Evolutionary conservation across 1,140 invertebrate species (phyloP).

Genomic region (Drosophila orena): DNA sequence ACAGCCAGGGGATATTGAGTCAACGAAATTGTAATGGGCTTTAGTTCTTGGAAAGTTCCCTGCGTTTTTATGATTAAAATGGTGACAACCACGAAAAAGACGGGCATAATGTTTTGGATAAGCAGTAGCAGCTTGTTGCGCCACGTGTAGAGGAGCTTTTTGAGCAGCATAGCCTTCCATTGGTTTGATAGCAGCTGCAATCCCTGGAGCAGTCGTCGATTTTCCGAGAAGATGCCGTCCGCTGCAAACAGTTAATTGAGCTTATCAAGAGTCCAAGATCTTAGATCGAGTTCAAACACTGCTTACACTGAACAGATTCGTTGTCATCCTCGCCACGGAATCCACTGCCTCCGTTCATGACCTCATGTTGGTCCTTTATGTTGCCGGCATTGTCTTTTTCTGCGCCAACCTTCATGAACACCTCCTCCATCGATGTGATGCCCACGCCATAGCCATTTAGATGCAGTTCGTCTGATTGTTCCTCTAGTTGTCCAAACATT

Average conservation of each 20-base stretch:
- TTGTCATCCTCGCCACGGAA: constrained; percentile 49
- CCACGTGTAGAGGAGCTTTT: constrained; percentile 86
- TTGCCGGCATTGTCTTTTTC: constrained; percentile 52
- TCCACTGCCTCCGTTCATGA: constrained; percentile 47
- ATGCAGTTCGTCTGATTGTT: constrained; percentile 44
- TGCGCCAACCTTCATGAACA: constrained; percentile 88
- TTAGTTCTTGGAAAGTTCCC: constrained; percentile 39
- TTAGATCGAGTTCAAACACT: constrained; percentile 38
- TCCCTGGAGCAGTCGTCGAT: constrained; percentile 51
- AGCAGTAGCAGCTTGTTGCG: constrained; percentile 86
- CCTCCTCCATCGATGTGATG: constrained; percentile 97
- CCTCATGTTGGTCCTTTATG: constrained; percentile 33
- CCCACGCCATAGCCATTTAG: constrained; percentile 95
- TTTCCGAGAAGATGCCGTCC: constrained; percentile 56
- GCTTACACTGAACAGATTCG: constrained; percentile 73
- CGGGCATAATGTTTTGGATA: constrained; percentile 87
- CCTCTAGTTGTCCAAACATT: constrained; percentile 73
- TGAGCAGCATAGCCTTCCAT: constrained; percentile 88
- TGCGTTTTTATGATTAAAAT: constrained; percentile 84
- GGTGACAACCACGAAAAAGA: constrained; percentile 87
- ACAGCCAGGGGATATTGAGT: constrained; percentile 58
- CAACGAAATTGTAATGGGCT: constrained; percentile 56
- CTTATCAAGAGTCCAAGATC: constrained; percentile 27
- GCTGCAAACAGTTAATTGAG: constrained; percentile 68
- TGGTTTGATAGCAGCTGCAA: constrained; percentile 85